These are phyloP conservation scores for Tolmerus cingulatus DNA, from an alignment of 2,888 invertebrate genomes.

Conservation along the genomic window DNA sequence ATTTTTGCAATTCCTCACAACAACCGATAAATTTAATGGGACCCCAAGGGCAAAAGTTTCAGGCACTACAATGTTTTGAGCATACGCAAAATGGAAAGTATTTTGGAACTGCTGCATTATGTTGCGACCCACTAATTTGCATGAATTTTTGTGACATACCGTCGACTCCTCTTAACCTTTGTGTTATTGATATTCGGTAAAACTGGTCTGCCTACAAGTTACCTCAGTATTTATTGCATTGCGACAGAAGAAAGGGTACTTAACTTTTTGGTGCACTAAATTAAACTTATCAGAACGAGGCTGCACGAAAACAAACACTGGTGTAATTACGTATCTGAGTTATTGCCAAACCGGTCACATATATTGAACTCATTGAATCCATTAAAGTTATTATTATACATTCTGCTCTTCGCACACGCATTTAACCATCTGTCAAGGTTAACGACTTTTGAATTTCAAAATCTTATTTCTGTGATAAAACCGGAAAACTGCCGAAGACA, in stretches of 20 bases:
- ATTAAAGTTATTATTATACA: background rate
- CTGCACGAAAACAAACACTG: background rate
- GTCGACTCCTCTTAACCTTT: background rate
- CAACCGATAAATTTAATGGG: background rate
- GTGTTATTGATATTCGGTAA: background rate
- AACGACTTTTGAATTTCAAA: slow-evolving; percentile 1
- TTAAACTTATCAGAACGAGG: background rate
- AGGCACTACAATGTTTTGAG: background rate
- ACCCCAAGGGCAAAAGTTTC: background rate
- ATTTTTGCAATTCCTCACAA: background rate
- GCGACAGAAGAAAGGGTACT: background rate
- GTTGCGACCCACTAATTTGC: background rate
- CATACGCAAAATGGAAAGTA: background rate
- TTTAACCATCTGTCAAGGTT: background rate
- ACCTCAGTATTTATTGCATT: background rate
- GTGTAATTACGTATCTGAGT: background rate
- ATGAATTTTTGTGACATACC: background rate
- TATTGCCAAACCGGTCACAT: background rate
- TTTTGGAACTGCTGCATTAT: background rate
- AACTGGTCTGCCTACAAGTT: background rate
- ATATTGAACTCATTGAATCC: background rate
- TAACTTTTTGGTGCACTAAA: background rate
- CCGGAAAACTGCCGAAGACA: background rate
- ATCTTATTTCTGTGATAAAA: background rate
- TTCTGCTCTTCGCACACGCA: background rate